Conservation (phyloP, 2,888 invertebrate genomes). For the Crossocerus cetratus region DNA sequence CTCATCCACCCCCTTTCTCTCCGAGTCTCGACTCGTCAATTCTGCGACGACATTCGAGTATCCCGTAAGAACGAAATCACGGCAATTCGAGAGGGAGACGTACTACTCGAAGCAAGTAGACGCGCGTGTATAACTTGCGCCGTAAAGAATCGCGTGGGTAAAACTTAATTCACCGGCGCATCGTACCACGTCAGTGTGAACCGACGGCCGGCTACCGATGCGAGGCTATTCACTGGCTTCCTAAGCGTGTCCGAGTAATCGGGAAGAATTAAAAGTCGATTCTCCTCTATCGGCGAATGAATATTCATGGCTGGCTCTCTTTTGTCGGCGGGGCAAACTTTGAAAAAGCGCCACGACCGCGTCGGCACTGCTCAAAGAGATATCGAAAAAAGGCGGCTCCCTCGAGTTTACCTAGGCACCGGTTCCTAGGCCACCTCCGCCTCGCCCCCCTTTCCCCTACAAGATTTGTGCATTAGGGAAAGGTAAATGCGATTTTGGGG, state of each 20-base stretch:
- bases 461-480: slow-evolving; percentile 67
- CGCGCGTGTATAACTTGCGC: neutral
- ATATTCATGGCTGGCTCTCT: slow-evolving; percentile 60
- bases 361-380: slow-evolving; percentile 60
- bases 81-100: too few relatives aligned
- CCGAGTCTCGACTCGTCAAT: neutral
- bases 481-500: slow-evolving; percentile 65
- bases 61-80: neutral
- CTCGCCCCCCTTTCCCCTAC: slow-evolving; percentile 37
- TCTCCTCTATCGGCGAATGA: slow-evolving; percentile 55
- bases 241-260: slow-evolving; percentile 41
- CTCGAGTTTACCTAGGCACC: slow-evolving; percentile 62
- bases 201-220: neutral
- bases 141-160: neutral
- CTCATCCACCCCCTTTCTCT: neutral
- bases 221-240: slow-evolving; percentile 24
- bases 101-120: neutral
- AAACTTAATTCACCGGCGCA: slow-evolving; percentile 14
- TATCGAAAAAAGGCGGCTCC: slow-evolving; percentile 33
- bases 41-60: neutral
- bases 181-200: slow-evolving; percentile 9
- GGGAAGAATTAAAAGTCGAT: slow-evolving; percentile 56
- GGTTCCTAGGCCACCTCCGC: slow-evolving; percentile 44
- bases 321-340: slow-evolving; percentile 54
- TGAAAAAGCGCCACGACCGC: slow-evolving; percentile 52